phyloP scores from a whole-genome alignment of 2,888 invertebrate species.

The Eulithis prunata region DNA sequence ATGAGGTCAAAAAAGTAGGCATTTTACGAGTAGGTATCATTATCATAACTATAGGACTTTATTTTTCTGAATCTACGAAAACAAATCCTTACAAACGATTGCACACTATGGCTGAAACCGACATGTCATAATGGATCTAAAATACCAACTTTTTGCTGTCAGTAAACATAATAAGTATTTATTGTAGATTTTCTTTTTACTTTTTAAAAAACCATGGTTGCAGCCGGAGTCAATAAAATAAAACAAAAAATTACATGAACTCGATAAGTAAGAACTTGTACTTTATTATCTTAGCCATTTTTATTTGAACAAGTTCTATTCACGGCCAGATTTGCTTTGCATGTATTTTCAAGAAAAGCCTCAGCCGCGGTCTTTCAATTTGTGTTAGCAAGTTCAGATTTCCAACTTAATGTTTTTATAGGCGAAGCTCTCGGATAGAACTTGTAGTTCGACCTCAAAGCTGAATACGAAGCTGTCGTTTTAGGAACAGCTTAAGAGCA shows the following conservation, averaged over 20 bases:
- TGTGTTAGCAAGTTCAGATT: conserved; percentile 5
- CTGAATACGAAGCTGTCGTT: background rate
- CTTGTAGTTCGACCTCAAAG: background rate
- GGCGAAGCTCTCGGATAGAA: conserved; percentile 8
- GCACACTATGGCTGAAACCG: too few species aligned
- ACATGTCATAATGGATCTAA: too few species aligned
- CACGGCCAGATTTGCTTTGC: background rate
- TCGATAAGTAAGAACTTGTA: too few species aligned
- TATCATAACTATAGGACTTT: conserved; percentile 11
- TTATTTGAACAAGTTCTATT: too few species aligned
- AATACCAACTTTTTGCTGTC: too few species aligned
- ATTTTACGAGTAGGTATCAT: conserved; percentile 13
- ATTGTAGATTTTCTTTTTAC: too few species aligned
- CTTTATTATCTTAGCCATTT: too few species aligned
- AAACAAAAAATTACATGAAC: too few species aligned
- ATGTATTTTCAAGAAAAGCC: background rate
- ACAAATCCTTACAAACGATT: background rate
- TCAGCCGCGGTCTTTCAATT: background rate
- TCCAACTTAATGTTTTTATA: conserved; percentile 1
- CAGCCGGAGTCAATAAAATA: too few species aligned
- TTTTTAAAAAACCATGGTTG: too few species aligned
- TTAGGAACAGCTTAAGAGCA: conserved; percentile 4
- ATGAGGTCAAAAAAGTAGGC: conserved; percentile 13
- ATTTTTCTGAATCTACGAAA: conserved; percentile 15
- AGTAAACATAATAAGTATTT: too few species aligned